Evolutionary conservation across 2,888 invertebrate species (phyloP).

Genomic region (Bellardia bayeri): DNA sequence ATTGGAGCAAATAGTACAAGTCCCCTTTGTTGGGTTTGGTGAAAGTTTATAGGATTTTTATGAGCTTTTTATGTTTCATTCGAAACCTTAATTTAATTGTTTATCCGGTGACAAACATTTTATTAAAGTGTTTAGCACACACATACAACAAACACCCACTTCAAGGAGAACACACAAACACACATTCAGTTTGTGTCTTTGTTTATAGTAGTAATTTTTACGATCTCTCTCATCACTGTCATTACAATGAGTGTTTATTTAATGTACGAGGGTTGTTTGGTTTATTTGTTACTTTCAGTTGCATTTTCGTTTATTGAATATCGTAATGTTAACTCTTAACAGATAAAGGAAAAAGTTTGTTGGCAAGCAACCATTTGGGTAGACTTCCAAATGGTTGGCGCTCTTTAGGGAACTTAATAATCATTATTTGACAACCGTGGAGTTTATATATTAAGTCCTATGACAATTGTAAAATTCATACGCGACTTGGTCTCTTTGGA

Average conservation of each 20-base stretch:
- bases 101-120: conserved; percentile 85
- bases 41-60: conserved; percentile 82
- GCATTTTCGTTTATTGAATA: too few relatives aligned
- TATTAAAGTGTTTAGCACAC: conserved; percentile 77
- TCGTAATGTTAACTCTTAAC: too few relatives aligned
- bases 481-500: too few relatives aligned
- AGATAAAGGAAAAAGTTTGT: too few relatives aligned
- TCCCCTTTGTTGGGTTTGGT: conserved; percentile 43
- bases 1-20: conserved; percentile 38
- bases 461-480: too few relatives aligned
- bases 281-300: background rate
- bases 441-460: too few relatives aligned
- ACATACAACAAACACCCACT: conserved; percentile 33
- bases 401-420: too few relatives aligned
- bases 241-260: conserved; percentile 18
- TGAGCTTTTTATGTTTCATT: conserved; percentile 84
- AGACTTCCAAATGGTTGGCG: too few relatives aligned
- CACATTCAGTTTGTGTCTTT: conserved; percentile 20
- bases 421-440: too few relatives aligned
- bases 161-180: conserved; percentile 4
- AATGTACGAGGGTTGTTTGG: conserved; percentile 28
- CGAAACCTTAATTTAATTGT: conserved; percentile 85
- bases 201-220: conserved; percentile 77
- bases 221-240: conserved; percentile 74
- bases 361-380: too few relatives aligned